Percentiles rank a stretch among this genome's conserved stretches.
phyloP scores from a whole-genome alignment of 2,113 vertebrate genomes.

The Passer domesticus region DNA sequence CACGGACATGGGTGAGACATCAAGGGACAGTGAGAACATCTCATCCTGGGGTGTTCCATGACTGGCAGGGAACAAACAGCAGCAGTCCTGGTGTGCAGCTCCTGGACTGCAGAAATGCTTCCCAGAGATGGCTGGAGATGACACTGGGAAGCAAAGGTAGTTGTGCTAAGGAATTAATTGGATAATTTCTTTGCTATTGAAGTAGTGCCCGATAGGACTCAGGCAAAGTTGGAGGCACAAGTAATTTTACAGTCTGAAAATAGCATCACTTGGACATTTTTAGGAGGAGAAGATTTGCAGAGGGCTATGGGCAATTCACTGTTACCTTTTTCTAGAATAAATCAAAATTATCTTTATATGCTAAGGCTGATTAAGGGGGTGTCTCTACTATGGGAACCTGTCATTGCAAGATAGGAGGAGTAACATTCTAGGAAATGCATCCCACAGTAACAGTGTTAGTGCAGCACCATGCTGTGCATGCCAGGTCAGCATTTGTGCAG shows the following conservation, averaged over 20 bases:
- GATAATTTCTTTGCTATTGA: background rate
- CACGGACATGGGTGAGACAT: background rate
- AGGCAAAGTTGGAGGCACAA: background rate
- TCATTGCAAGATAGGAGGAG: background rate
- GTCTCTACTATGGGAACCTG: background rate
- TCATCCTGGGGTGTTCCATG: background rate
- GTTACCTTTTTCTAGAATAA: background rate
- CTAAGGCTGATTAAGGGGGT: background rate
- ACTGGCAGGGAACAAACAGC: fast-evolving
- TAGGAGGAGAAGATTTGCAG: background rate
- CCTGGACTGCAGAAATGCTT: background rate
- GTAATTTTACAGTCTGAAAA: background rate
- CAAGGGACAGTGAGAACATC: fast-evolving
- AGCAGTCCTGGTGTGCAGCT: background rate
- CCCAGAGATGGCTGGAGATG: background rate
- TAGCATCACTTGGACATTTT: background rate
- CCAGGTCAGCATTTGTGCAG: background rate
- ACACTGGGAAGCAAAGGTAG: background rate
- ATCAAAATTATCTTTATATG: background rate
- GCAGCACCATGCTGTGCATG: background rate
- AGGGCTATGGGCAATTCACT: background rate
- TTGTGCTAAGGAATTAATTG: background rate
- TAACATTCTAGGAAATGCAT: background rate
- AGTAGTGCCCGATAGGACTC: background rate
- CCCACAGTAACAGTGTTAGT: background rate